A percentile compares a stretch with the other conserved stretches of the same genome.
Conservation (phyloP, 2,888 invertebrate species). For the Agrenia bidenticulata region DNA sequence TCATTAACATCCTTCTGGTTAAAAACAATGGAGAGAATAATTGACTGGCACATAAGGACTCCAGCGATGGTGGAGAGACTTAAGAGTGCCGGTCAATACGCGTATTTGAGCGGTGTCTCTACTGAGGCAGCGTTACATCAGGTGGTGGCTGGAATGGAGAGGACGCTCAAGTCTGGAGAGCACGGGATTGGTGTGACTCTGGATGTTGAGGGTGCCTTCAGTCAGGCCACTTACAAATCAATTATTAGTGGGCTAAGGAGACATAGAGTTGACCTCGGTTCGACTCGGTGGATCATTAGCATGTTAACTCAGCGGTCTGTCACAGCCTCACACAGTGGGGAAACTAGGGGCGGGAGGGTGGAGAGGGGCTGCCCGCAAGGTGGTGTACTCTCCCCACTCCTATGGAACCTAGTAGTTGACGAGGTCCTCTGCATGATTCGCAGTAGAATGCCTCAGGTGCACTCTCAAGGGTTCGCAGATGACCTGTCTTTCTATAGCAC, state of each 20-base stretch:
- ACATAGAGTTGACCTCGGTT: constrained; percentile 5
- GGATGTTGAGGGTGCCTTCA: constrained; percentile 53
- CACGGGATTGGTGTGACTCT: constrained; percentile 37
- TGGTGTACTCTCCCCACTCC: too few relatives aligned
- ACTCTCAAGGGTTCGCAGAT: constrained; percentile 35
- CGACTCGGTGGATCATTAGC: constrained; percentile 20
- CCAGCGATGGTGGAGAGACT: constrained; percentile 13
- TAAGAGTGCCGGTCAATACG: constrained; percentile 19
- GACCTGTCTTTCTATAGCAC: constrained; percentile 10
- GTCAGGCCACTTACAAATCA: constrained; percentile 35
- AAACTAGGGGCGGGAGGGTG: neutral
- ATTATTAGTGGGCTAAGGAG: constrained; percentile 26
- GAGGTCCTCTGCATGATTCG: constrained; percentile 40
- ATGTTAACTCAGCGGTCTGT: constrained; percentile 24
- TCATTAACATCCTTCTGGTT: constrained; percentile 22
- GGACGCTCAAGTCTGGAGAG: constrained; percentile 22
- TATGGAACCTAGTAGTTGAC: constrained; percentile 53
- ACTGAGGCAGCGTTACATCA: constrained; percentile 34
- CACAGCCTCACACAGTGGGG: neutral
- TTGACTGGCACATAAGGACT: constrained; percentile 15
- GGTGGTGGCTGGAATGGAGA: constrained; percentile 12
- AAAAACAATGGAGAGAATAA: constrained; percentile 19
- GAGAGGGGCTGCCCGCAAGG: constrained; percentile 52
- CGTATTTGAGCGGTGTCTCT: constrained; percentile 30
- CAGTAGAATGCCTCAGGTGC: neutral